These are phyloP conservation scores for Drosophila eugracilis DNA, from an alignment of 1,140 invertebrate species.

Conservation along the genomic window DNA sequence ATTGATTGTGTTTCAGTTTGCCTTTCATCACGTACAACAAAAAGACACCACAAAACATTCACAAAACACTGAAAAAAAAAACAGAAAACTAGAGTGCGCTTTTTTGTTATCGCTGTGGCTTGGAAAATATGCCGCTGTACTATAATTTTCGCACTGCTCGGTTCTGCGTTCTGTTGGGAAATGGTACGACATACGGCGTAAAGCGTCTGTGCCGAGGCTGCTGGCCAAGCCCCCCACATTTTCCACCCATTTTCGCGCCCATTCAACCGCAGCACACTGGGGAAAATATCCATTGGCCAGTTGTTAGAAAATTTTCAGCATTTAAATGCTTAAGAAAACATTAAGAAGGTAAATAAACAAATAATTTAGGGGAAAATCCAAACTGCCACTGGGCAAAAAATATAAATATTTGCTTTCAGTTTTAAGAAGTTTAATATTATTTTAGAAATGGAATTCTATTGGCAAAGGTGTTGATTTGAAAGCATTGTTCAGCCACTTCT, in stretches of 20 bases:
- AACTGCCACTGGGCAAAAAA: too few species aligned
- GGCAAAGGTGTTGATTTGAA: too few species aligned
- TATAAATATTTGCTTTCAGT: too few species aligned
- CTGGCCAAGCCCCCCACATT: conserved; percentile 8
- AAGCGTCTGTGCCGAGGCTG: conserved; percentile 21
- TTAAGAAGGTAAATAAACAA: too few species aligned
- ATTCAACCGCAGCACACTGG: background rate
- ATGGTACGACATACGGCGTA: conserved; percentile 29
- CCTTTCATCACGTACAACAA: conserved; percentile 21
- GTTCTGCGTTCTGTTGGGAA: conserved; percentile 25
- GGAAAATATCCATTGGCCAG: background rate
- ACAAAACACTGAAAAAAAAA: conserved; percentile 8
- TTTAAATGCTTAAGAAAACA: too few species aligned
- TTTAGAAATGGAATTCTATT: too few species aligned
- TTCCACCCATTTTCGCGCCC: conserved; percentile 10
- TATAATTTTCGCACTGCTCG: conserved; percentile 21
- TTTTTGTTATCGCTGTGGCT: conserved; percentile 20
- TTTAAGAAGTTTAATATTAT: too few species aligned
- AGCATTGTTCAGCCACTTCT: too few species aligned
- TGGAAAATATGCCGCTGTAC: background rate
- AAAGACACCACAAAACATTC: background rate
- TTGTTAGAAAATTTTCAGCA: too few species aligned
- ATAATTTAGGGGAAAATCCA: too few species aligned
- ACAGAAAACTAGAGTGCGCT: conserved; percentile 5
- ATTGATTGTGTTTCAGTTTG: conserved; percentile 4